Base-by-base conservation (phyloP, 2,888 invertebrate genomes). In the Sphecodes monilicornis region DNA sequence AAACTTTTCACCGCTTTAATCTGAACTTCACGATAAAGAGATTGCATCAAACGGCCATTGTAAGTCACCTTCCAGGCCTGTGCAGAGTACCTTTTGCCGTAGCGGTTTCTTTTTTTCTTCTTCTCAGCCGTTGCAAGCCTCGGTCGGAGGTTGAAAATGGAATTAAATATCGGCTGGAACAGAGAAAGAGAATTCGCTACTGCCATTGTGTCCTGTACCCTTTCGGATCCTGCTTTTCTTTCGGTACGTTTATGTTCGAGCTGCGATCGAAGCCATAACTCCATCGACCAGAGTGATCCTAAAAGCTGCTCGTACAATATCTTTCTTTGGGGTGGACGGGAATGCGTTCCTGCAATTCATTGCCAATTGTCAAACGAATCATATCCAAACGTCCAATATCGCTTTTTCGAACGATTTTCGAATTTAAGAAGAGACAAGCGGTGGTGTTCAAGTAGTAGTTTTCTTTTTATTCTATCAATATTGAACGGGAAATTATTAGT, bases 11-110 rank as follows among this genome's bases (percentile, higher is more conserved):
- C 81, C 82, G 78, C 71, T 89, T 89, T 86, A 90, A 90, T 90
- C 89, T 70, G 82, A 90, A 89, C 82, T 90, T 89, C 84, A 83
- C 90, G 89, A 89, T 90, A 90, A 89, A 81, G 86, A 87, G 89
- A 90, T 90, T 88, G 88, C 89, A 90, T 90, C 86, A 77, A 87
- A 90, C 87, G 84, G 75, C 74, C 78, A 78, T 86, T 88, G 82
- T 86, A 84, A 86, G 89, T 89, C 84, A 89, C 82, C 78, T 71
- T 57, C 72, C 69, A 72, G 84, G 50, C 74, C 66, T 70, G n/a
- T n/a, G 54, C 57, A 70, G 68, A 90, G 78, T 86, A 72, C 72
- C 80, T 82, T 84, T 88, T 83, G 85, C 78, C 69, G 78, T 78
- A 76, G 57, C 77, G 74, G 79, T 68, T 81, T 75, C 57, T 76